phyloP scores from a whole-genome alignment of 2,113 vertebrate species.

The Laterallus jamaicensis region DNA sequence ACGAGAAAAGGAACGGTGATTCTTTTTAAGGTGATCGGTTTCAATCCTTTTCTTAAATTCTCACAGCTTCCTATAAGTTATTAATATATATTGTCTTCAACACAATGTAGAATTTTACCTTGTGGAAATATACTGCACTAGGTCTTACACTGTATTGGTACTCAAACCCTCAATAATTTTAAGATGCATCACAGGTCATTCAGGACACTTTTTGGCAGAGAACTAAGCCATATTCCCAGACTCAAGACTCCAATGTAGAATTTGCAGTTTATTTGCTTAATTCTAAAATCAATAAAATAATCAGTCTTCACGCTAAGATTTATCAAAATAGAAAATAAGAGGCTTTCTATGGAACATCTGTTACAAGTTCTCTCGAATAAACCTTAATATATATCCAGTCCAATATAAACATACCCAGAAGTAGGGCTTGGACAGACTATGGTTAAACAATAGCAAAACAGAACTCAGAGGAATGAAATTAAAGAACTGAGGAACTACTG shows the following conservation, averaged over 20 bases:
- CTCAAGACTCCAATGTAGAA: neutral
- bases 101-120: neutral
- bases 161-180: neutral
- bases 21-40: neutral
- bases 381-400: neutral
- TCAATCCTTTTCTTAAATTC: neutral
- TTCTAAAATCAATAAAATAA: neutral
- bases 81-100: neutral
- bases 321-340: neutral
- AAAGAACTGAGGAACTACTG: neutral
- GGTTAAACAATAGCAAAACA: neutral
- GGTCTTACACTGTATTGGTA: neutral
- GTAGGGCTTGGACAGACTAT: neutral
- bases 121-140: neutral
- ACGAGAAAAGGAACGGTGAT: neutral
- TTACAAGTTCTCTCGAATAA: neutral
- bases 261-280: neutral
- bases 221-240: neutral
- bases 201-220: neutral
- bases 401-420: neutral
- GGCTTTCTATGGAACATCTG: neutral
- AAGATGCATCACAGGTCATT: neutral
- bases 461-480: neutral
- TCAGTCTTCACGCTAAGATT: neutral
- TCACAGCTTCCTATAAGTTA: neutral